Evolutionary conservation across 53 echinoderm and acorn worm species (phyloP).

Genomic region (Arbacia lixula): DNA sequence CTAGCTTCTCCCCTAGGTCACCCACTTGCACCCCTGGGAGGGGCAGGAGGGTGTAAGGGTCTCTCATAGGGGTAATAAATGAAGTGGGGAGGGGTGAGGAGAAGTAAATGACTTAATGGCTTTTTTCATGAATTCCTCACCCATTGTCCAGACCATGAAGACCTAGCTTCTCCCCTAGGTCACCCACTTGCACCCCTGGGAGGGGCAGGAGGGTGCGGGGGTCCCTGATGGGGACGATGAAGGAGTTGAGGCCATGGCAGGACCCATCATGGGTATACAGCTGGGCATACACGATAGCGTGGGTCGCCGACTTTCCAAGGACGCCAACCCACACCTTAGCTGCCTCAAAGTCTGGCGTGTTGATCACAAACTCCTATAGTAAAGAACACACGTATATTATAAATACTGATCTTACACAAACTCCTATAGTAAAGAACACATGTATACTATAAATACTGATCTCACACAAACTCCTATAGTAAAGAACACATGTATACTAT

Average conservation of each 20-base stretch:
- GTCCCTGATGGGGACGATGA: slow-evolving; percentile 82
- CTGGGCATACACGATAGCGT: slow-evolving; percentile 83
- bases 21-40: slow-evolving; percentile 90
- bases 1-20: slow-evolving; percentile 94
- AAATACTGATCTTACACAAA: too few relatives aligned
- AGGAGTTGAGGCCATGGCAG: slow-evolving; percentile 84
- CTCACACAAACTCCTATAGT: too few relatives aligned
- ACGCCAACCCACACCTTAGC: slow-evolving; percentile 87
- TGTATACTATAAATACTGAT: too few relatives aligned
- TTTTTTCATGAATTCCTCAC: too few relatives aligned
- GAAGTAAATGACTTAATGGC: too few relatives aligned
- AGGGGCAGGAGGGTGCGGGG: too few relatives aligned
- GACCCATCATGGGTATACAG: slow-evolving; percentile 85
- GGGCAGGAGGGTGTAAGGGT: slow-evolving; percentile 73
- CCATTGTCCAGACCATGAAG: slow-evolving; percentile 98
- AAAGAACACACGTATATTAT: too few relatives aligned
- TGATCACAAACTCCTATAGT: slow-evolving; percentile 83
- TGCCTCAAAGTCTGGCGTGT: slow-evolving; percentile 90
- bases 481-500: too few relatives aligned
- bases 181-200: too few relatives aligned
- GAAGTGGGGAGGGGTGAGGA: too few relatives aligned
- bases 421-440: too few relatives aligned
- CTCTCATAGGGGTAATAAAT: slow-evolving; percentile 81
- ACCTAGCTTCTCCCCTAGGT: slow-evolving; percentile 89
- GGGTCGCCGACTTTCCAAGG: slow-evolving; percentile 89